These are phyloP conservation scores for Oryzias woworae DNA, from an alignment of 2,113 vertebrate species.

Conservation along the genomic window DNA sequence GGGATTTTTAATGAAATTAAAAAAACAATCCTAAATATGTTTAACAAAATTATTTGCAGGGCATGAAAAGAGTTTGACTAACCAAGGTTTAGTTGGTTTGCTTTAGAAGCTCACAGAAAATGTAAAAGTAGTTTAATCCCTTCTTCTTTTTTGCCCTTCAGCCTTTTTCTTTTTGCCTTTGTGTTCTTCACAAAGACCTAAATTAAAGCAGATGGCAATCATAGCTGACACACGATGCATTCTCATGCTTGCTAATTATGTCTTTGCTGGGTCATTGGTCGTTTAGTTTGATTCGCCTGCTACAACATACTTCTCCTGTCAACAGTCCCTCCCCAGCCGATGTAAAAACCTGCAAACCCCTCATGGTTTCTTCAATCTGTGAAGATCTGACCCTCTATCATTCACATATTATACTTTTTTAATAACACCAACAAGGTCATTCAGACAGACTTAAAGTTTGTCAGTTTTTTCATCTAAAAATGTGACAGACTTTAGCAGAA, in stretches of 20 bases:
- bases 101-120: neutral
- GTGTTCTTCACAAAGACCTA: slow-evolving; percentile 14
- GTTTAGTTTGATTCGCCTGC: slow-evolving; percentile 43
- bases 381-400: no score
- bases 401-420: no score
- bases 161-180: neutral
- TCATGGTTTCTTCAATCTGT: no score
- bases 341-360: no score
- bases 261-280: slow-evolving; percentile 37
- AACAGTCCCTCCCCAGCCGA: no score
- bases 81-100: neutral
- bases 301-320: slow-evolving; percentile 2
- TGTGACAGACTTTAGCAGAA: no score
- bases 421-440: no score
- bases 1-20: no score
- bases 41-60: no score
- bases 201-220: slow-evolving; percentile 46
- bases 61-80: neutral
- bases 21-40: no score
- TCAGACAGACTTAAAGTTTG: no score
- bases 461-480: no score
- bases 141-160: neutral
- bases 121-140: neutral
- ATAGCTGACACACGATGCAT: slow-evolving; percentile 44
- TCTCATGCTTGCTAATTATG: slow-evolving; percentile 54